Evolutionary conservation across 2,888 invertebrate species (phyloP), one percentile per base, ranked within the genome.

Genomic region (Lasioglossum lativentre): DNA sequence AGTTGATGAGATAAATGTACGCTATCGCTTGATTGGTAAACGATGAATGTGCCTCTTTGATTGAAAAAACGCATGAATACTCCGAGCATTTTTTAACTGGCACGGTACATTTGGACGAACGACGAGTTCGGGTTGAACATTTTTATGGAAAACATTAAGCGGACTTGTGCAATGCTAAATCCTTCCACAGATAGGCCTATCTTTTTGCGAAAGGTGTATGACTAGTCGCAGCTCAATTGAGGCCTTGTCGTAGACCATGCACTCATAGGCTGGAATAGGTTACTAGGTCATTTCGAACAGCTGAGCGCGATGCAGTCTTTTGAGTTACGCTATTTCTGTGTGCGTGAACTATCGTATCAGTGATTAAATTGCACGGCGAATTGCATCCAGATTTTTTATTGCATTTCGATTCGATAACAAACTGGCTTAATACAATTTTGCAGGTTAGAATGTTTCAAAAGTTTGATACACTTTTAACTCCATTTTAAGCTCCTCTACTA

Each of bases 221-320:
- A 23, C 4, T 34, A 4, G 68, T 68, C 23, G 19, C 19, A 23
- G 68, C 68, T 68, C 68, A 10, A 68, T 68, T 38, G 38, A 23
- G 23, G 23, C 38, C 38, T 38, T 10, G 68, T 38, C 38, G 23
- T 38, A 68, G 34, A 68, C 12, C 34, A 23, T 23, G 66, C 66
- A 38, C 34, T 38, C 12, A 38, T 68, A 68, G 10, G 23, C 38
- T 34, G 23, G 66, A 34, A 68, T 68, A 38, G 68, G 38, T 38
- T 68, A 68, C 68, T 38, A 38, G 68, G 68, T 23, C 38, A 23
- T 68, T 68, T 68, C 38, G 38, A 68, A 23, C 68, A 68, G 38
- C 68, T 68, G 68, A 38, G 38, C 23, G 34, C 38, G 68, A 68
- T 12, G 23, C 23, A 38, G 23, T 38, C 23, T 23, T 68, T 68